Evolutionary conservation across 92 coral and sea anemone genomes (phyloP).

Genomic region (Heliopora coerulea): DNA sequence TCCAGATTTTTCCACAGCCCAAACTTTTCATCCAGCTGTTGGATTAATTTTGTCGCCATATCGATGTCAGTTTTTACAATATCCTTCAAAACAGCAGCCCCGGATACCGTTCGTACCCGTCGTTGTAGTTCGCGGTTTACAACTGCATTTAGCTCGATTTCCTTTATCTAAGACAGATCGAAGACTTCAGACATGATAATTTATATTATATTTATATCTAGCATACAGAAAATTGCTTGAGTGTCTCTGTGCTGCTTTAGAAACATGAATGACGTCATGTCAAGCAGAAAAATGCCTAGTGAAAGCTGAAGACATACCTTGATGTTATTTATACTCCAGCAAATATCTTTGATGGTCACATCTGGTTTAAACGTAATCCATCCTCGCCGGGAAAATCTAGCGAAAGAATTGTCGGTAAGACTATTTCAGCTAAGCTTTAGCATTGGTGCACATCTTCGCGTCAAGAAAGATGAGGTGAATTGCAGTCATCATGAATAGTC

Average conservation of each 20-base stretch:
- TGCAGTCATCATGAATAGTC: too few relatives aligned
- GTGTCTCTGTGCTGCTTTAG: too few relatives aligned
- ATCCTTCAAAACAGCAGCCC: conserved; percentile 76
- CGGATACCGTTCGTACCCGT: conserved; percentile 83
- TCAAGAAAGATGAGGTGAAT: too few relatives aligned
- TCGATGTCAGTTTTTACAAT: conserved; percentile 79
- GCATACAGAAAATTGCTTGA: too few relatives aligned
- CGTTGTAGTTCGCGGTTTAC: conserved; percentile 94
- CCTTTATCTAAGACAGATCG: conserved; percentile 66
- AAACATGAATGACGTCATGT: too few relatives aligned
- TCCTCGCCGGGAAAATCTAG: conserved; percentile 86
- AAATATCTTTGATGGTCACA: conserved; percentile 92
- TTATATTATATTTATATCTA: too few relatives aligned
- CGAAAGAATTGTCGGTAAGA: too few relatives aligned
- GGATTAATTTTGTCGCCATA: conserved; percentile 76
- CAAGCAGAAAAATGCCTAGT: too few relatives aligned
- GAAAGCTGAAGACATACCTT: conserved; percentile 54
- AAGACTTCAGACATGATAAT: too few relatives aligned
- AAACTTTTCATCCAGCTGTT: conserved; percentile 72
- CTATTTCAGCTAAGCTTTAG: too few relatives aligned
- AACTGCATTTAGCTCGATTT: conserved; percentile 83
- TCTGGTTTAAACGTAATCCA: conserved; percentile 98
- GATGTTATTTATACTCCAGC: conserved; percentile 87
- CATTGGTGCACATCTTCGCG: too few relatives aligned
- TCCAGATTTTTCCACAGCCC: conserved; percentile 46